These are phyloP conservation scores for Lepeophtheirus salmonis DNA, from an alignment of 1,140 invertebrate genomes.

Conservation along the genomic window DNA sequence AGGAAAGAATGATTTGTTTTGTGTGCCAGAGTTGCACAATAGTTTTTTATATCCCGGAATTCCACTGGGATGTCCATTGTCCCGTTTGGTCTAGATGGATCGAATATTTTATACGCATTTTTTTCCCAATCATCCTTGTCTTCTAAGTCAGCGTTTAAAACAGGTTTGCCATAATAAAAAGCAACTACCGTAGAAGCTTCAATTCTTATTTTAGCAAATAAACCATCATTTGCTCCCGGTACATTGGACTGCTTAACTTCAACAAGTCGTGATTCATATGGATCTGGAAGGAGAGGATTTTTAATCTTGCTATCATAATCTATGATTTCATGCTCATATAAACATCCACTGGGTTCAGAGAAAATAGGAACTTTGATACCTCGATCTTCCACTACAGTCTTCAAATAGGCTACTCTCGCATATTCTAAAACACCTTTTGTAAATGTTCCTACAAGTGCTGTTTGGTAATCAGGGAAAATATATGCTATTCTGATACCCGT, in stretches of 20 bases:
- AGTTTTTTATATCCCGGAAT: slow-evolving; percentile 9
- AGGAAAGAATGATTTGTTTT: slow-evolving; percentile 19
- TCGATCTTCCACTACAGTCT: slow-evolving; percentile 9
- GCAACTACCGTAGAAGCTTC: slow-evolving; percentile 11
- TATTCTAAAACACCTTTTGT: slow-evolving; percentile 9
- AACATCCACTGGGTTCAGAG: slow-evolving; percentile 4
- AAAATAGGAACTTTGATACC: slow-evolving; percentile 16
- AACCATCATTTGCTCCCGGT: slow-evolving; percentile 6
- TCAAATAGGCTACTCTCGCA: slow-evolving; percentile 9
- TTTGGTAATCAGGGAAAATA: slow-evolving; percentile 16
- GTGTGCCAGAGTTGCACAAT: slow-evolving; percentile 14
- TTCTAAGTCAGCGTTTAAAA: background rate
- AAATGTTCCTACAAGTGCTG: slow-evolving; percentile 16
- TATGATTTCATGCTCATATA: slow-evolving; percentile 9
- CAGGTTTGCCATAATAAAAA: slow-evolving; percentile 13
- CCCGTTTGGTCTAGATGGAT: slow-evolving; percentile 11
- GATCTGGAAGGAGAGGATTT: slow-evolving; percentile 4
- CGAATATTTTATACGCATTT: slow-evolving; percentile 18
- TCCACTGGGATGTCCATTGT: slow-evolving; percentile 14
- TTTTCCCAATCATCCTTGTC: slow-evolving; percentile 9
- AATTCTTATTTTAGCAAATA: slow-evolving; percentile 9
- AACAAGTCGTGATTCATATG: slow-evolving; percentile 12
- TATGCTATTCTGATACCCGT: slow-evolving; percentile 15
- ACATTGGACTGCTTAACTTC: background rate
- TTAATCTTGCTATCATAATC: slow-evolving; percentile 6